phyloP scores from a whole-genome alignment of 2,113 vertebrate species.

The Rhinoptilus africanus region DNA sequence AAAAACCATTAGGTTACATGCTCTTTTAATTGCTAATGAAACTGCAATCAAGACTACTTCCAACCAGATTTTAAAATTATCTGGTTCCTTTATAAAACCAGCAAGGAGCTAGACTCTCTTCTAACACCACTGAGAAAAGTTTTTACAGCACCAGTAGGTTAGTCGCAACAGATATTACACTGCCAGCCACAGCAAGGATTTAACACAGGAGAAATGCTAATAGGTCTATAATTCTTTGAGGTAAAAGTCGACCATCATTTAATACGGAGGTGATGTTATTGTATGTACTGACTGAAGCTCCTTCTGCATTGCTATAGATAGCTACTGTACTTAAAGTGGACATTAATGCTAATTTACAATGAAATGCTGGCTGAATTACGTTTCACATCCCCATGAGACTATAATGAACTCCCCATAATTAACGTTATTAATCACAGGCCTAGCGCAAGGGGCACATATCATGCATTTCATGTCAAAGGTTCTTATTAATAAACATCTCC shows the following conservation, averaged over 20 bases:
- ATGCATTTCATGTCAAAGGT: conserved; percentile 57
- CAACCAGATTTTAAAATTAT: conserved; percentile 15
- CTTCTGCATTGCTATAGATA: conserved; percentile 33
- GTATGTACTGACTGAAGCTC: neutral
- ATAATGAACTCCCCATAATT: conserved; percentile 61
- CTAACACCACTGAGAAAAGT: neutral
- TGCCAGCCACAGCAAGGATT: neutral
- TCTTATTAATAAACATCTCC: conserved; percentile 65
- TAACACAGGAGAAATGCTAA: neutral
- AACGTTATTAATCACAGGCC: conserved; percentile 60
- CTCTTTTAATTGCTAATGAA: conserved; percentile 62
- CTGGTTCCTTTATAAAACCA: neutral
- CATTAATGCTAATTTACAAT: conserved; percentile 62
- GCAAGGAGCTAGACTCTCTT: neutral
- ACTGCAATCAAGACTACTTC: conserved; percentile 34
- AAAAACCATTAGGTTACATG: conserved; percentile 52
- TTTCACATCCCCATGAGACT: conserved; percentile 41
- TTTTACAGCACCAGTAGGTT: neutral
- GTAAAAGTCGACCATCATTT: conserved; percentile 30
- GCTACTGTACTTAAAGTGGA: conserved; percentile 55
- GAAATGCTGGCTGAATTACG: conserved; percentile 35
- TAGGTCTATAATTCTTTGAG: conserved; percentile 16
- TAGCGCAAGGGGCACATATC: conserved; percentile 42
- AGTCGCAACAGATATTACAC: neutral
- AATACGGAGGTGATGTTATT: conserved; percentile 15